Base-by-base conservation (phyloP, 2,888 invertebrate species). In the Anoplius nigerrimus region DNA sequence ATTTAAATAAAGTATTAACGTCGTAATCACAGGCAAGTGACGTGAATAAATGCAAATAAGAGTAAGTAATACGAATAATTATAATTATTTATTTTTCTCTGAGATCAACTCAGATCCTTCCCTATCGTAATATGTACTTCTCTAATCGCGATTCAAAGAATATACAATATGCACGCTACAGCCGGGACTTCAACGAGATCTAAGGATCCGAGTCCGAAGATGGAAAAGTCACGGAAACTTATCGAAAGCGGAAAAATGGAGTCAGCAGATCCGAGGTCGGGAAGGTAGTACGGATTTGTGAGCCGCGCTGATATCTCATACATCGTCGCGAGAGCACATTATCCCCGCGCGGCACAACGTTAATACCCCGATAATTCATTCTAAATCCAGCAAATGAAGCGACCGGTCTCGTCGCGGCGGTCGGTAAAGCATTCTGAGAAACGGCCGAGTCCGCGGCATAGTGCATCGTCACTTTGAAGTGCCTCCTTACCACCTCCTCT, bases 281-380 rank as follows among this genome's bases (percentile, higher is more conserved):
- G n/a, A 48, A 48, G 48, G 2, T 16, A n/a, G n/a, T 13, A 6
- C 34, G 34, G 11, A 13, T 34, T 13, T 11, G 34, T 13, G 57
- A 22, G 52, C 64, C 45, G 54, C 48, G 22, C 51, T 34, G 66
- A 70, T 72, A 73, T 66, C 62, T 52, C 68, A 58, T 71, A 66
- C 24, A 66, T 76, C 62, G 68, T 45, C 55, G 13, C 16, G 55
- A 27, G 21, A 42, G 51, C 53, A 60, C 63, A 54, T 78, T 72
- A 70, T 71, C 66, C 69, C 61, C 63, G 46, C 60, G 62, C 52
- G 21, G 69, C 46, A 64, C 46, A 61, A 70, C 74, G 69, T 80
- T 82, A 80, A 82, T 81, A 77, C 76, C 78, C 66, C 83, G 80
- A 81, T 84, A 84, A 84, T 83, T 84, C 84, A 84, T 84, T 84